Percentiles rank a stretch among this genome's conserved stretches.
These are phyloP conservation scores for Taxidea taxus DNA, from an alignment of 2,113 vertebrate species.

Conservation along the genomic window DNA sequence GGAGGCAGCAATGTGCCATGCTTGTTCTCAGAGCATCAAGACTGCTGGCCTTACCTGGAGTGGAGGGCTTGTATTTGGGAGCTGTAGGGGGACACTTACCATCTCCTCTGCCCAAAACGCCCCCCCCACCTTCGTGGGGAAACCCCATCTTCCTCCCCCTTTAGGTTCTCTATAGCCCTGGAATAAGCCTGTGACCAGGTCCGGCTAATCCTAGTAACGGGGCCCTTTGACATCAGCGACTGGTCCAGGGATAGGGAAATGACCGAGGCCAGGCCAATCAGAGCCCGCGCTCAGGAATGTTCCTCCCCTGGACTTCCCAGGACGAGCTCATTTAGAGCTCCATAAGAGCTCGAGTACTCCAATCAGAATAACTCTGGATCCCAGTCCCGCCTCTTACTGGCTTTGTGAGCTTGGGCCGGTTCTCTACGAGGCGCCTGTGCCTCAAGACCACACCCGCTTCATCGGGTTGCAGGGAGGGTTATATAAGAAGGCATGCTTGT, in stretches of 20 bases:
- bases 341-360: not conserved
- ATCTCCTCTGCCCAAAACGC: not conserved
- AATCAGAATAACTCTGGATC: not conserved
- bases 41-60: not conserved
- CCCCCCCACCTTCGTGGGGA: not conserved
- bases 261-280: not conserved
- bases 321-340: not conserved
- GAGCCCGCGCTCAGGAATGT: not conserved
- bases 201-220: not conserved
- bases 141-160: not conserved
- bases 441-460: not conserved
- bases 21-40: not conserved
- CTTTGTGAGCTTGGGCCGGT: not conserved
- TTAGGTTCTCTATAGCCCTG: not conserved
- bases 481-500: not conserved
- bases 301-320: not conserved
- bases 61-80: not conserved
- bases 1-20: not conserved
- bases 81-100: not conserved
- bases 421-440: not conserved
- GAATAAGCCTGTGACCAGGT: not conserved
- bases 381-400: not conserved
- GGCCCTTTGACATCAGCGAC: not conserved
- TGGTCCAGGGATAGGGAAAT: not conserved
- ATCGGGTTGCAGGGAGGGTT: not conserved